Evolutionary conservation across 2,797 vertebrate genomes (phyloP).

Genomic region (Sebastes trivittatus): DNA sequence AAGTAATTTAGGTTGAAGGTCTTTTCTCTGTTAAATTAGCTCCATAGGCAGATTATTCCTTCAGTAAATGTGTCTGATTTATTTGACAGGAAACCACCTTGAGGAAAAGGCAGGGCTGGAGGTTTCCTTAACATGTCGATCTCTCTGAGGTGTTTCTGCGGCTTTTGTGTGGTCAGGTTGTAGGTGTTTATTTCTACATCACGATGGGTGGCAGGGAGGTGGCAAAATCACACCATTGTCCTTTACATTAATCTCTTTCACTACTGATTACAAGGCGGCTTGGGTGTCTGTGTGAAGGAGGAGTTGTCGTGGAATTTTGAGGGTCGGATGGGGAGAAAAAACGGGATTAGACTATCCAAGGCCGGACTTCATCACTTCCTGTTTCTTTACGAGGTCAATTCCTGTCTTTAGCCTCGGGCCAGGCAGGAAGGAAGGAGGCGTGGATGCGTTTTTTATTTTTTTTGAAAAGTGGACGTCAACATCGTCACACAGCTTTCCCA

Average conservation of each 20-base stretch:
- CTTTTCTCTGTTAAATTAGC: neutral
- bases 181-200: neutral
- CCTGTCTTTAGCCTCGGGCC: constrained; percentile 76
- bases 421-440: constrained; percentile 78
- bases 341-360: constrained; percentile 63
- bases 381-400: constrained; percentile 84
- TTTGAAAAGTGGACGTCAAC: constrained; percentile 13
- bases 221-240: neutral
- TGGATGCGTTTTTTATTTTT: constrained; percentile 20
- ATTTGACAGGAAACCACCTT: constrained; percentile 54
- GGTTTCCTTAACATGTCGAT: constrained; percentile 37
- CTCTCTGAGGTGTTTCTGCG: constrained; percentile 26
- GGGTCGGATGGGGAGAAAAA: constrained; percentile 19
- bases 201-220: neutral
- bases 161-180: neutral
- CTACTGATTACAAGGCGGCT: neutral
- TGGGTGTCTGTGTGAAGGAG: neutral
- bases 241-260: neutral
- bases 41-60: neutral
- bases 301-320: constrained; percentile 29
- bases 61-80: constrained; percentile 15
- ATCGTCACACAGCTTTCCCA: constrained; percentile 18
- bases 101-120: constrained; percentile 49
- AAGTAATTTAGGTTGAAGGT: neutral
- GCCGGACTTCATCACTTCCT: constrained; percentile 82